Base-by-base conservation (phyloP, 2,888 invertebrate genomes). In the Neuroscelio doddi region DNA sequence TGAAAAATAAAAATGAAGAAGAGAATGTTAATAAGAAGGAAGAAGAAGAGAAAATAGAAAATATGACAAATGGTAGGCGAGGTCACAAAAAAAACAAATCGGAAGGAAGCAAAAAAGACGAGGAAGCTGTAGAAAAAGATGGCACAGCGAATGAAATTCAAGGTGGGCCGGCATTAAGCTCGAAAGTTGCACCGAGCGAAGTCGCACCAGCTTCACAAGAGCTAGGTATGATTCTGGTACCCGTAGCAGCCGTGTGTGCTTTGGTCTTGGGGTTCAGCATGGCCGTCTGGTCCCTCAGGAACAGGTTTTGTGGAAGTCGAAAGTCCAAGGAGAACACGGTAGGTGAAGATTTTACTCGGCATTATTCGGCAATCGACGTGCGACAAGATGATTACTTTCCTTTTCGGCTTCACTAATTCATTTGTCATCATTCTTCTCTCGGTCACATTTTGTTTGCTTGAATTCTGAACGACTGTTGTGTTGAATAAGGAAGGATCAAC, bases 301-400 rank as follows among this genome's bases (percentile, higher is more conserved):
- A 89, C 78, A 92, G 90, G 75, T 89, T 93, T 61, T 91, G 90
- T 74, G 81, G 86, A 30, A 88, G 88, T 36, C 89, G 90, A 77
- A 91, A 90, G 74, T 88, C 87, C 24, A 92, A 92, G 79, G 91
- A 92, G 73, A 93, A 93, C 77, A 90, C 92, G 90, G 93, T 92
- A 76, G 87, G 86, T 85, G 14, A 34, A 42, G 3, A 15, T 26
- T 5, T 2, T 14, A 16, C 15, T 12, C 7, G 24, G 12, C 10
- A 12, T 32, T 12, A 12, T 32, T 12, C 9, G 29, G 29, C 29
- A 29, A 29, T 7, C 29, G 29, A 21, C 21, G 21, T 21, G 21
- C 5, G 21, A 21, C 5, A 21, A 2, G 5, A 21, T 21, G 26
- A 5, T n/a, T 29, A 8, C 29, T 29, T 29, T 29, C 9, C 29